Evolutionary conservation across 2,888 invertebrate species (phyloP), one percentile per base, ranked within the genome.

Genomic region (Andrena trimmerana): DNA sequence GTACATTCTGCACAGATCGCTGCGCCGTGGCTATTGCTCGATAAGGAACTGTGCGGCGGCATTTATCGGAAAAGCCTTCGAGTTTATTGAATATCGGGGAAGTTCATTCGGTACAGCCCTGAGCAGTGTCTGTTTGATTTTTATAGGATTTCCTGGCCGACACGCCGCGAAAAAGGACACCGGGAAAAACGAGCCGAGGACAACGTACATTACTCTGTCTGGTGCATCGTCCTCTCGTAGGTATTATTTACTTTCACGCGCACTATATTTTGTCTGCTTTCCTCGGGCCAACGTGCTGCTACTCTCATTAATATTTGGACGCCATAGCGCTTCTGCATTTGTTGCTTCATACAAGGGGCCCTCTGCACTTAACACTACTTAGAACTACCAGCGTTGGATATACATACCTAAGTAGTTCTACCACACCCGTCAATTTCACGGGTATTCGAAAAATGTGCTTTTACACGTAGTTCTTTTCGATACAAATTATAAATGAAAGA

Each of bases 81-180:
- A 70, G 71, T 80, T 76, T 67, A 80, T 76, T 59, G 75, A 76
- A 83, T 76, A 80, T 69, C 76, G 31, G 24, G 10, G 36, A 10
- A n/a, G 8, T 59, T 29, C 42, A 52, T 8, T 6, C 36, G 8
- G 24, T 67, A 42, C 42, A 33, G 24, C 33, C 33, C 52, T 42
- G 75, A 54, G 33, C 29, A 24, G 7, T 5, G 10, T n/a, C 33
- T 24, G 54, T 52, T 60, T 78, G 42, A 78, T 73, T 78, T 54
- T 59, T 65, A 73, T 20, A 16, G 50, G 59, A 78, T 73, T 68
- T 63, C 31, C 31, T 8, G 8, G 27, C 13, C 3, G 24, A 8
- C 2, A 20, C 7, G 20, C 7, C 24, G 5, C 7, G 29, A 48
- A 16, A 66, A 31, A 24, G 42, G 16, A 33, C 31, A 2, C 29